phyloP scores from a whole-genome alignment of 2,888 invertebrate genomes.

The Venustoraphidia nigricollis region DNA sequence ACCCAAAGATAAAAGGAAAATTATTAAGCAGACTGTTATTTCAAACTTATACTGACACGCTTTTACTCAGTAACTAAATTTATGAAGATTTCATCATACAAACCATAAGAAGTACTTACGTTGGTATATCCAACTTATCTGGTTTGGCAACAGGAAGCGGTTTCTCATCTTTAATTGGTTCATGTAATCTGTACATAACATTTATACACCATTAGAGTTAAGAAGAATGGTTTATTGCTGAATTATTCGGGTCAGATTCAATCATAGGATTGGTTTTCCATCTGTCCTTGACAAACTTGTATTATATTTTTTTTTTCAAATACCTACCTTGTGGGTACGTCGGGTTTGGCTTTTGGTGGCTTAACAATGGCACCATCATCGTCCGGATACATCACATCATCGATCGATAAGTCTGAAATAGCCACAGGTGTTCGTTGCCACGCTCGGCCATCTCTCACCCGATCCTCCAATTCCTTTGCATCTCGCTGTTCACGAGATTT shows the following conservation, averaged over 20 bases:
- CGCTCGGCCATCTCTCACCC: slow-evolving; percentile 5
- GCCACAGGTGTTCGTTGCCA: slow-evolving; percentile 12
- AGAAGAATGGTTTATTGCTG: too few species aligned
- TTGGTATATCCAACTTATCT: slow-evolving; percentile 1
- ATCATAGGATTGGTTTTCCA: too few species aligned
- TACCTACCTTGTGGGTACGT: not conserved
- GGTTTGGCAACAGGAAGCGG: not conserved
- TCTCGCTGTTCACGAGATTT: slow-evolving; percentile 27
- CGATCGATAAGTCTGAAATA: slow-evolving; percentile 10
- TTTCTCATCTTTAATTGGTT: too few species aligned
- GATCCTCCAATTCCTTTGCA: slow-evolving; percentile 28
- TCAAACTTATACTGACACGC: not conserved
- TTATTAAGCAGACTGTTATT: too few species aligned
- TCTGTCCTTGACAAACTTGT: too few species aligned
- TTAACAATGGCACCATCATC: slow-evolving; percentile 13
- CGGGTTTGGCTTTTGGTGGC: not conserved
- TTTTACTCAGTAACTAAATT: not conserved
- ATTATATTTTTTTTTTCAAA: too few species aligned
- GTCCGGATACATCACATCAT: slow-evolving; percentile 18
- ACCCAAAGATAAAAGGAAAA: too few species aligned
- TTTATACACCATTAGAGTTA: too few species aligned
- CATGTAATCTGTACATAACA: too few species aligned
- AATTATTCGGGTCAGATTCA: too few species aligned
- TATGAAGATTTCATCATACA: not conserved
- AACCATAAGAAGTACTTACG: not conserved